A percentile compares a stretch with the other conserved stretches of the same genome.
These are phyloP conservation scores for Malurus leucopterus DNA, from an alignment of 2,797 vertebrate genomes.

Conservation along the genomic window DNA sequence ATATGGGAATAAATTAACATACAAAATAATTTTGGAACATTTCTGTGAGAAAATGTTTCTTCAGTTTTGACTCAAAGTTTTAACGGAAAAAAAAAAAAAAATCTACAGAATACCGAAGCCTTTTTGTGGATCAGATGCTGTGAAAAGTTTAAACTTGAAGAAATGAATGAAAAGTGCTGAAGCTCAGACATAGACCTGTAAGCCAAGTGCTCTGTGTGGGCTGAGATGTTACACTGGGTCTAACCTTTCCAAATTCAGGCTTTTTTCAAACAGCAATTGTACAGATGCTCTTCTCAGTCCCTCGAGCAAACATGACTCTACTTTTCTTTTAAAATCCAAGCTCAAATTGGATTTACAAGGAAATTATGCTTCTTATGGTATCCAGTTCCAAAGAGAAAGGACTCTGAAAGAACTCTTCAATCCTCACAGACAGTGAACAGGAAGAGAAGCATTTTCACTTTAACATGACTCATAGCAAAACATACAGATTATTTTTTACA, in stretches of 20 bases:
- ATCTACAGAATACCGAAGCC: not conserved
- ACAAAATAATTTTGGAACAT: not conserved
- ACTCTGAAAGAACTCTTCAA: not conserved
- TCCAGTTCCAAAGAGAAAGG: not conserved
- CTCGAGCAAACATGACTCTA: not conserved
- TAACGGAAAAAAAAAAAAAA: not conserved
- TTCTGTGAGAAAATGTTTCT: not conserved
- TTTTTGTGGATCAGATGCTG: not conserved
- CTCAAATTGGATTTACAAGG: not conserved
- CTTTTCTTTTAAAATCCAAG: not conserved
- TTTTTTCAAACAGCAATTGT: not conserved
- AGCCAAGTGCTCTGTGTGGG: not conserved
- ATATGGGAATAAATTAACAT: slow-evolving; percentile 20
- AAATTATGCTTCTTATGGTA: not conserved
- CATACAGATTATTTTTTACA: not conserved
- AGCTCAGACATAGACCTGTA: not conserved
- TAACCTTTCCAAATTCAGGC: not conserved
- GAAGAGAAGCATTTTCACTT: not conserved
- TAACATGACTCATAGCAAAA: not conserved
- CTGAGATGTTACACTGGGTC: not conserved
- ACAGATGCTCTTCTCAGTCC: not conserved
- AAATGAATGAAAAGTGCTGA: not conserved
- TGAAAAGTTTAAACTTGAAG: not conserved
- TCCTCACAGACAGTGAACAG: not conserved
- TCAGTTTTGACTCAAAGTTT: not conserved